Evolutionary conservation across 2,888 invertebrate species (phyloP), one percentile per base, ranked within the genome.

Genomic region (Synanthedon andrenaeformis): DNA sequence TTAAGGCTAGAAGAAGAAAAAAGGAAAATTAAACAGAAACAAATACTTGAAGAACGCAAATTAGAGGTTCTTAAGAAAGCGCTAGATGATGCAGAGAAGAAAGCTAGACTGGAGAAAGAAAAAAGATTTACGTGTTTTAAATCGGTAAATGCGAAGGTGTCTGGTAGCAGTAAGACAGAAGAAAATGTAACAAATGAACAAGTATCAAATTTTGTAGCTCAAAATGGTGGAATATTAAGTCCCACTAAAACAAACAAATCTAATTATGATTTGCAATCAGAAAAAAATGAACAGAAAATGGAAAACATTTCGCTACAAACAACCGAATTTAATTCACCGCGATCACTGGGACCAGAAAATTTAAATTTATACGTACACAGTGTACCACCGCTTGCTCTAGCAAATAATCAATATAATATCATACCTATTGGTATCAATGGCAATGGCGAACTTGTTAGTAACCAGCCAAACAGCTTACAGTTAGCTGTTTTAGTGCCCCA

Each of bases 31-130:
- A 87, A 90, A 65, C 93, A 94, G 63, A 93, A 92, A 62, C 90
- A 94, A 79, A 89, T 92, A 58, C 87, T 90, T 48, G 93, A 95
- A 69, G 89, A 91, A 65, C 91, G 91, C 60, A 92, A 94, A 73
- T 90, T 94, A 53, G 92, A 93, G 70, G 90, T 92, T 3, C 89
- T 96, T 75, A 89, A 92, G 64, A 91, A 92, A 69, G 94, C 95
- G 1, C 88, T 96, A 49, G 92, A 94, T 67, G 91, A 91, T 54
- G 95, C 95, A 0, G 93, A 94, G 64, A 90, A 90, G 62, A 91
- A 92, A 45, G 94, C 94, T 0, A 91, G 90, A 62, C 82, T 90
- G 61, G 92, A 92, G 55, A 92, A 91, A 66, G 90, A 90, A 60
- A 90, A 88, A 65, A 82, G 79, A 53, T 85, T 82, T 62, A 76